Evolutionary conservation across 2,888 invertebrate genomes (phyloP).

Genomic region (Camptogramma bilineatum): DNA sequence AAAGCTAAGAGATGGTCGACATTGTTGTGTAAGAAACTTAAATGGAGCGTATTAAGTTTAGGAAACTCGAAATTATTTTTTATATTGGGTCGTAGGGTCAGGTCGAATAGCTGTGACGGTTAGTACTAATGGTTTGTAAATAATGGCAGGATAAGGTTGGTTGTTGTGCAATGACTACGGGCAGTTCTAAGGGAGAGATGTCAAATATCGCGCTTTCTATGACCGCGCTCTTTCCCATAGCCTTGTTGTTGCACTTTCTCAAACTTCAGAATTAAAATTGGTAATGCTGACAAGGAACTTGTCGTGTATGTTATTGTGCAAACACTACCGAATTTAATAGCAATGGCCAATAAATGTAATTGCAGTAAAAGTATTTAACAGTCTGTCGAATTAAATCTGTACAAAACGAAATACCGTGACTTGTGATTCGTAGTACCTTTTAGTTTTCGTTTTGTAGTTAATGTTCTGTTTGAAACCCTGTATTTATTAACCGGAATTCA

Average conservation of each 20-base stretch:
- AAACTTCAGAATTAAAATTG: conserved; percentile 36
- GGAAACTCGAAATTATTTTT: conserved; percentile 65
- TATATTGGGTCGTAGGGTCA: conserved; percentile 68
- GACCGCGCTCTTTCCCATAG: conserved; percentile 23
- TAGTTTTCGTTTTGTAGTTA: conserved; percentile 46
- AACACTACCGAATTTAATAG: conserved; percentile 77
- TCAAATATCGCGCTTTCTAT: conserved; percentile 25
- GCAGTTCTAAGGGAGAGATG: conserved; percentile 34
- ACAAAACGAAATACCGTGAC: conserved; percentile 77
- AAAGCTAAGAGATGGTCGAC: conserved; percentile 59
- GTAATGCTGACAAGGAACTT: conserved; percentile 39
- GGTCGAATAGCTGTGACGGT: conserved; percentile 63
- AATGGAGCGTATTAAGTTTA: conserved; percentile 70
- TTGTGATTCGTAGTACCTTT: conserved; percentile 69
- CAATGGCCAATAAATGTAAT: conserved; percentile 78
- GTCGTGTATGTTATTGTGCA: conserved; percentile 55
- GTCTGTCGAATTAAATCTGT: conserved; percentile 85
- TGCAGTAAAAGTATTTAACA: conserved; percentile 82
- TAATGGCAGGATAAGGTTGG: conserved; percentile 60
- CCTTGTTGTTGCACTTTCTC: conserved; percentile 33
- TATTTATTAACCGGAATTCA: neutral
- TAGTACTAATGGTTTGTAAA: conserved; percentile 73
- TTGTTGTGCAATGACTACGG: conserved; percentile 33
- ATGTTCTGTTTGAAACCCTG: conserved; percentile 36
- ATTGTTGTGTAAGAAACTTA: conserved; percentile 59